These are phyloP conservation scores for Tetragnatha montana DNA, from an alignment of 2,888 invertebrate species.

Conservation along the genomic window DNA sequence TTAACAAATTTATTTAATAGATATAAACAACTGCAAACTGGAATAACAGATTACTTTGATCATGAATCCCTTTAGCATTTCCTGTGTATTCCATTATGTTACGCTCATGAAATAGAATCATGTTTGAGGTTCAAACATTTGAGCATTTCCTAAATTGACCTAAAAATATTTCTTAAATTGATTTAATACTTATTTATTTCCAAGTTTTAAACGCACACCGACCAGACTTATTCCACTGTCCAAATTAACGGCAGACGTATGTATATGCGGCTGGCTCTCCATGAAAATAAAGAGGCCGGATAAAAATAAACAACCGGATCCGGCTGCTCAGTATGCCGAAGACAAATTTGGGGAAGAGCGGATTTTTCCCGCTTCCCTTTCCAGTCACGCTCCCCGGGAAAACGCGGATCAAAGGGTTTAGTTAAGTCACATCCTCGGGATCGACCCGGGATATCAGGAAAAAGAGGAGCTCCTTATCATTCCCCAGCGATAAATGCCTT, in stretches of 20 bases:
- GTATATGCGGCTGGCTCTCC: slow-evolving; percentile 18
- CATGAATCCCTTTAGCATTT: too few relatives aligned
- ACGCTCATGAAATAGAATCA: too few relatives aligned
- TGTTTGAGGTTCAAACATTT: too few relatives aligned
- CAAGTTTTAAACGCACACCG: too few relatives aligned
- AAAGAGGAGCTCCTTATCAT: slow-evolving; percentile 44
- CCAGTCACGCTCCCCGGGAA: slow-evolving; percentile 46
- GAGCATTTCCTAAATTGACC: too few relatives aligned
- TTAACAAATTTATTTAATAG: too few relatives aligned
- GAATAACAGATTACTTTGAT: too few relatives aligned
- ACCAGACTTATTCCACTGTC: too few relatives aligned
- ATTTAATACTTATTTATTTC: too few relatives aligned
- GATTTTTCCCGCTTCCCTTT: slow-evolving; percentile 46
- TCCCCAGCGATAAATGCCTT: slow-evolving; percentile 53
- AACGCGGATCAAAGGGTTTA: slow-evolving; percentile 64
- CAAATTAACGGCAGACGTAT: neutral
- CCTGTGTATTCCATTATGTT: too few relatives aligned
- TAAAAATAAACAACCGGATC: slow-evolving; percentile 9
- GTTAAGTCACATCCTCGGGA: slow-evolving; percentile 51
- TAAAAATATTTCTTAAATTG: too few relatives aligned
- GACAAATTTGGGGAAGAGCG: slow-evolving; percentile 30
- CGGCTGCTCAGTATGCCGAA: slow-evolving; percentile 43
- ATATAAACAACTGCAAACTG: too few relatives aligned
- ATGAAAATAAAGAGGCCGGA: slow-evolving; percentile 10
- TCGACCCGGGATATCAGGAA: slow-evolving; percentile 52